Evolutionary conservation across 2,113 vertebrate genomes (phyloP).

Genomic region (Salvelinus fontinalis): DNA sequence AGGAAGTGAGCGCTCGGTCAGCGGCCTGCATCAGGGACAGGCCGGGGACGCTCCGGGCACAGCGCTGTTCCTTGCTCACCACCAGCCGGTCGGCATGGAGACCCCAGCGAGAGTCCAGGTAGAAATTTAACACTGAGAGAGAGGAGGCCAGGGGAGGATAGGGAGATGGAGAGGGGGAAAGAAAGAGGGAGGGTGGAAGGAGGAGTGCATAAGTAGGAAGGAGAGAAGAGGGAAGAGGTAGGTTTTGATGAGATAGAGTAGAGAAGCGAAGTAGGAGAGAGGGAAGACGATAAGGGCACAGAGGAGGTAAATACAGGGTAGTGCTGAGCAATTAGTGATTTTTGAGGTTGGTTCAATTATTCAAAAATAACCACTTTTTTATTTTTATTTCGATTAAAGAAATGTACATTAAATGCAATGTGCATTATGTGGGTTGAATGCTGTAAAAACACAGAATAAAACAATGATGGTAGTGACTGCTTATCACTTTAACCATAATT

Average conservation of each 20-base stretch:
- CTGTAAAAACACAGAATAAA: too few relatives aligned
- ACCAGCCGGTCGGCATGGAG: conserved; percentile 90
- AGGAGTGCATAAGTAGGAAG: conserved; percentile 17
- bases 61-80: conserved; percentile 93
- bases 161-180: not conserved
- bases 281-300: conserved; percentile 19
- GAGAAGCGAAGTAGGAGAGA: not conserved
- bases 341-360: too few relatives aligned
- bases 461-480: too few relatives aligned
- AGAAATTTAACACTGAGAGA: conserved; percentile 90
- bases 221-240: conserved; percentile 22
- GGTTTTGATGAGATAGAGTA: conserved; percentile 3
- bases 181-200: not conserved
- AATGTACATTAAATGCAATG: too few relatives aligned
- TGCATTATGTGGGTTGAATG: too few relatives aligned
- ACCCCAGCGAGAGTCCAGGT: conserved; percentile 94
- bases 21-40: conserved; percentile 83
- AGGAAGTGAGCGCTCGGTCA: conserved; percentile 90
- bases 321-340: not conserved
- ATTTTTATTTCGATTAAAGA: too few relatives aligned
- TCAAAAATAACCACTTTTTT: too few relatives aligned
- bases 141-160: not conserved
- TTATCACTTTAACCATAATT: too few relatives aligned
- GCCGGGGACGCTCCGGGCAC: conserved; percentile 89
- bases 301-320: conserved; percentile 19